Evolutionary conservation across 2,797 vertebrate species (phyloP).

Genomic region (Xenentodon cancila): DNA sequence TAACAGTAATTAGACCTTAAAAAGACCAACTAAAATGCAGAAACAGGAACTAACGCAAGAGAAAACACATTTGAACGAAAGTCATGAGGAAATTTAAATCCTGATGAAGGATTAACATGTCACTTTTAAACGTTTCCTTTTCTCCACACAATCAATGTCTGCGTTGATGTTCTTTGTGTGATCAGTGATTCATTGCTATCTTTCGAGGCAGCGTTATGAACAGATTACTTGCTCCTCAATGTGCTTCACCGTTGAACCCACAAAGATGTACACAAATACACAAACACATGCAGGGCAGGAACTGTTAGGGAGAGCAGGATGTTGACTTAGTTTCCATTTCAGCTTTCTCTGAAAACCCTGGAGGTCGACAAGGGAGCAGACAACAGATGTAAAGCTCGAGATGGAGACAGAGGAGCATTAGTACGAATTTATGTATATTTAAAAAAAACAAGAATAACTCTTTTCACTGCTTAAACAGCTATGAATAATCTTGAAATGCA

Average conservation of each 20-base stretch:
- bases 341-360: constrained; percentile 44
- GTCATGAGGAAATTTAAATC: no score
- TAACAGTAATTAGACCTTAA: no score
- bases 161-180: constrained; percentile 38
- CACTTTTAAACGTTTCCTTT: neutral
- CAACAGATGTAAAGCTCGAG: constrained; percentile 43
- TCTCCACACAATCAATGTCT: constrained; percentile 3
- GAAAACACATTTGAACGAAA: no score
- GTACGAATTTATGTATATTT: constrained; percentile 36
- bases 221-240: constrained; percentile 29
- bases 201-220: constrained; percentile 28
- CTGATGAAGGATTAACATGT: no score
- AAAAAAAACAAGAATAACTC: neutral
- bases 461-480: neutral
- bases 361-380: constrained; percentile 43
- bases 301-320: constrained; percentile 71
- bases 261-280: constrained; percentile 9
- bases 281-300: constrained; percentile 47
- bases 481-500: constrained; percentile 7
- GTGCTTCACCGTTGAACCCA: constrained; percentile 10
- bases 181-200: constrained; percentile 29
- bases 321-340: constrained; percentile 77
- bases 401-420: constrained; percentile 22
- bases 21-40: no score
- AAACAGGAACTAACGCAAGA: no score